Evolutionary conservation across 2,888 invertebrate genomes (phyloP).

Genomic region (Sphinx pinastri): DNA sequence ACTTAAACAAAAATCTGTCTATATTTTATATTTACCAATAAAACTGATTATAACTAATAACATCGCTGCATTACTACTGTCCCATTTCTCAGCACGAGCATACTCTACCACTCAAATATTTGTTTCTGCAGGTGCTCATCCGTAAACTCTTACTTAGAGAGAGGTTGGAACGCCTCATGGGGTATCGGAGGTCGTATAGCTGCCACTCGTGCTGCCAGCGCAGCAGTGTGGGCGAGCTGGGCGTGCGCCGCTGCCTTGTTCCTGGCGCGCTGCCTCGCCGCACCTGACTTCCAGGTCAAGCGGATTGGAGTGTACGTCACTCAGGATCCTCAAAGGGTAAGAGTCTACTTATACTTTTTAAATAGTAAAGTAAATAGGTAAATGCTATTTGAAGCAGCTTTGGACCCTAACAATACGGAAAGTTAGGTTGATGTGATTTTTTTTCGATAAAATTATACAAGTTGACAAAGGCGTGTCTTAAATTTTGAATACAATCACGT

Average conservation of each 20-base stretch:
- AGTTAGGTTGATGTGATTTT: too few species aligned
- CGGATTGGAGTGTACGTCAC: slow-evolving; percentile 61
- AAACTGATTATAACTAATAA: not conserved
- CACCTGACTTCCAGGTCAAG: slow-evolving; percentile 68
- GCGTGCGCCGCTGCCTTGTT: slow-evolving; percentile 67
- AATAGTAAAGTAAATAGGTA: not conserved
- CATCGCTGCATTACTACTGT: too few species aligned
- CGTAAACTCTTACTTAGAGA: slow-evolving; percentile 58
- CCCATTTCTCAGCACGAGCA: too few species aligned
- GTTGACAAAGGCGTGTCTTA: too few species aligned
- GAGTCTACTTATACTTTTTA: not conserved
- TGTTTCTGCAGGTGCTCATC: slow-evolving; percentile 63
- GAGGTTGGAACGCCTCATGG: slow-evolving; percentile 58
- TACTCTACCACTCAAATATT: too few species aligned
- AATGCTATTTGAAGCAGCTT: too few species aligned
- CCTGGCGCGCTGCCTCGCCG: slow-evolving; percentile 69
- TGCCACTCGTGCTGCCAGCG: slow-evolving; percentile 65
- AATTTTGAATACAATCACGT: not conserved
- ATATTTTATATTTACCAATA: not conserved
- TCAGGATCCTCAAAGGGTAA: slow-evolving; percentile 66
- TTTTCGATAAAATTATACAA: too few species aligned
- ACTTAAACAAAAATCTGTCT: not conserved
- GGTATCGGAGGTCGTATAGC: slow-evolving; percentile 58
- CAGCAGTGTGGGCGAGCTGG: slow-evolving; percentile 71
- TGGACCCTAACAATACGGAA: too few species aligned